phyloP scores from a whole-genome alignment of 2,888 invertebrate genomes.

The Rambutsinella grinnellia region DNA sequence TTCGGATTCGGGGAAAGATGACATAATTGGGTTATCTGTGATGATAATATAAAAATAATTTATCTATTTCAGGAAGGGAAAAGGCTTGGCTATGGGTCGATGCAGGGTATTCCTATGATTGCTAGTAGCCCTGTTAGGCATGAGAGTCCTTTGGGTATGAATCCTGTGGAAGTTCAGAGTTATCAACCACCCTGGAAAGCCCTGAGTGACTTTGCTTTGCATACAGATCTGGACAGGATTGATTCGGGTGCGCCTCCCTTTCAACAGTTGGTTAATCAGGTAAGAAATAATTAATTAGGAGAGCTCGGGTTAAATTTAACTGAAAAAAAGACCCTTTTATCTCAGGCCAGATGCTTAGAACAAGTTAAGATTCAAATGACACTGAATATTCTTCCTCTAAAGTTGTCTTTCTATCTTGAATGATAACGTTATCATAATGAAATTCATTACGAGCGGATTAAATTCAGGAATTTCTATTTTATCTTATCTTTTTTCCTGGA shows the following conservation, averaged over 20 bases:
- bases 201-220: constrained; percentile 93
- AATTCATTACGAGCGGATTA: constrained; percentile 56
- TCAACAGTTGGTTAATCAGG: constrained; percentile 96
- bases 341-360: constrained; percentile 59
- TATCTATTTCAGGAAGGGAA: constrained; percentile 93
- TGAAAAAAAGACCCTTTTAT: too few species aligned
- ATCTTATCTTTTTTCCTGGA: constrained; percentile 51
- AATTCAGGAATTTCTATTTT: constrained; percentile 56
- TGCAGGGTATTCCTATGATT: constrained; percentile 98
- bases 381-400: too few species aligned
- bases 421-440: constrained; percentile 59
- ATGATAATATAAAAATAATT: too few species aligned
- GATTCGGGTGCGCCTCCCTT: constrained; percentile 92
- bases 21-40: too few species aligned
- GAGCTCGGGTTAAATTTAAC: too few species aligned
- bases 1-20: too few species aligned
- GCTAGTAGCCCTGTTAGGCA: constrained; percentile 94
- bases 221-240: constrained; percentile 89
- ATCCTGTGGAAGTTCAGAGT: constrained; percentile 89
- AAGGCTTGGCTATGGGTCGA: constrained; percentile 83
- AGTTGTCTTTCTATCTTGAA: constrained; percentile 18
- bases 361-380: constrained; percentile 58
- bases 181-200: constrained; percentile 99
- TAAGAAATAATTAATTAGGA: too few species aligned
- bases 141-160: constrained; percentile 87